Conservation (phyloP, 2,797 vertebrate species). For the Chelon auratus region DNA sequence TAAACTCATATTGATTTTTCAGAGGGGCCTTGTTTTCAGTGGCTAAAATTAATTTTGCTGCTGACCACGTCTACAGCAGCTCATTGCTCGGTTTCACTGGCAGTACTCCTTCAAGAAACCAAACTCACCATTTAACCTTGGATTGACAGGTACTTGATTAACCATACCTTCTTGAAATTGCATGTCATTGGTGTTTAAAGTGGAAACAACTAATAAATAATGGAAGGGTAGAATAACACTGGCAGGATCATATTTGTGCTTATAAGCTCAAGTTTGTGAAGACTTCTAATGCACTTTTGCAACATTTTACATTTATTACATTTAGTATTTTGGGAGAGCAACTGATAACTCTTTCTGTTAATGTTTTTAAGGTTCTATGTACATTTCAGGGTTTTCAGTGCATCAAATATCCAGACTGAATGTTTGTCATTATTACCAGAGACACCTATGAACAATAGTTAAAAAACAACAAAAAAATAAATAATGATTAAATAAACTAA, state of each 20-base stretch:
- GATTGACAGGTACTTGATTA: conserved; percentile 24
- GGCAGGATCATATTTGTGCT: not conserved
- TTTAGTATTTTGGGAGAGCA: conserved; percentile 14
- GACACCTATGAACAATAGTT: conserved; percentile 50
- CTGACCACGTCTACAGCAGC: too few species aligned
- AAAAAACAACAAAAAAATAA: conserved; percentile 69
- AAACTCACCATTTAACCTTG: too few species aligned
- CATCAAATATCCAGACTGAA: conserved; percentile 36
- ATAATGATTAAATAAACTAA: conserved; percentile 67
- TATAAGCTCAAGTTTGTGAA: not conserved
- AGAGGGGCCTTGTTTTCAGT: too few species aligned
- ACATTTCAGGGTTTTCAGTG: conserved; percentile 49
- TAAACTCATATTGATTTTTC: too few species aligned
- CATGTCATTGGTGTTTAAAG: conserved; percentile 21
- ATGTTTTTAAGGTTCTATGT: conserved; percentile 28
- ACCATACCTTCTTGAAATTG: conserved; percentile 1
- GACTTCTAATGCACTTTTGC: not conserved
- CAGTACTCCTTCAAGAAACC: too few species aligned
- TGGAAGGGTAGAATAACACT: not conserved
- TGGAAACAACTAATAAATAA: not conserved
- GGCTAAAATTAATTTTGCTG: too few species aligned
- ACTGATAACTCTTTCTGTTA: conserved; percentile 9
- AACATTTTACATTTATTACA: conserved; percentile 8
- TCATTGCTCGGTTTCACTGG: not conserved
- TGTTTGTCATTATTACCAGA: conserved; percentile 38